A percentile compares a stretch with the other conserved stretches of the same genome.
phyloP scores from a whole-genome alignment of 1,140 invertebrate species.

The Drosophila ficusphila region DNA sequence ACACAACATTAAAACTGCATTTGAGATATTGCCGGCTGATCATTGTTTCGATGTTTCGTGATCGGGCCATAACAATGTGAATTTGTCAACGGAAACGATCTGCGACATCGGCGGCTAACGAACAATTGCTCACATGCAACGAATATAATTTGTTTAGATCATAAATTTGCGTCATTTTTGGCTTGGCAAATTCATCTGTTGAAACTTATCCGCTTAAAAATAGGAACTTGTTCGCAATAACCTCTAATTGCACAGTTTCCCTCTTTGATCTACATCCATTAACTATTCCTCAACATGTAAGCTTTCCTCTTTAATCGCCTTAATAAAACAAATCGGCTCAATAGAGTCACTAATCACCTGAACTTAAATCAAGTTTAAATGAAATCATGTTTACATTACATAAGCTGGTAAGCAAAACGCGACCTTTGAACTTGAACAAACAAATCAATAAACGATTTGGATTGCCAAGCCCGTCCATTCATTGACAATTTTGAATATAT shows the following conservation, averaged over 20 bases:
- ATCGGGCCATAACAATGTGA: slow-evolving; percentile 31
- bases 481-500: slow-evolving; percentile 41
- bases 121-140: slow-evolving; percentile 43
- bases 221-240: not conserved
- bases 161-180: slow-evolving; percentile 45
- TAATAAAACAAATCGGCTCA: slow-evolving; percentile 19
- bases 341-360: slow-evolving; percentile 8
- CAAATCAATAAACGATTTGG: slow-evolving; percentile 6
- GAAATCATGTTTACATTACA: slow-evolving; percentile 2
- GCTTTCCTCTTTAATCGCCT: slow-evolving; percentile 25
- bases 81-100: slow-evolving; percentile 42
- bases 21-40: slow-evolving; percentile 3
- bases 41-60: slow-evolving; percentile 22
- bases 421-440: slow-evolving; percentile 37
- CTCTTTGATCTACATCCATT: slow-evolving; percentile 6
- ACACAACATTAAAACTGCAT: slow-evolving; percentile 28
- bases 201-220: slow-evolving; percentile 1
- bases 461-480: not conserved
- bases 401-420: slow-evolving; percentile 6
- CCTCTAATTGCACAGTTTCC: slow-evolving; percentile 29
- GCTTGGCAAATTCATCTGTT: not conserved
- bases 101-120: slow-evolving; percentile 12
- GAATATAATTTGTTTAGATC: slow-evolving; percentile 41
- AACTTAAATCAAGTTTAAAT: slow-evolving; percentile 15
- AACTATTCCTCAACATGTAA: slow-evolving; percentile 5